A percentile compares a stretch with the other conserved stretches of the same genome.
Evolutionary conservation across 2,113 vertebrate genomes (phyloP).

Genomic region (Erythrocebus patas): DNA sequence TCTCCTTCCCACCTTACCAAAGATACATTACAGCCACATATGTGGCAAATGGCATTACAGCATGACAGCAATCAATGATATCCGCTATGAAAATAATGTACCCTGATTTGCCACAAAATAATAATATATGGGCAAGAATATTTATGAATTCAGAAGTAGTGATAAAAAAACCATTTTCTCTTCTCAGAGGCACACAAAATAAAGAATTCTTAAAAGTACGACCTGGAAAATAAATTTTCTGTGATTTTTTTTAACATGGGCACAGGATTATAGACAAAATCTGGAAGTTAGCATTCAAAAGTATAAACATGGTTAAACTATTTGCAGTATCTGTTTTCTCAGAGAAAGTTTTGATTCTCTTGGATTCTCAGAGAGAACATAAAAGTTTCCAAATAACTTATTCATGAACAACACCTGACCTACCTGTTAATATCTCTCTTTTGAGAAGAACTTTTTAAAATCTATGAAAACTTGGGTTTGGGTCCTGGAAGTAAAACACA

Average conservation of each 20-base stretch:
- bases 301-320: background rate
- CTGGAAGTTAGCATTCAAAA: background rate
- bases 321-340: background rate
- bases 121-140: background rate
- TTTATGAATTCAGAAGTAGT: background rate
- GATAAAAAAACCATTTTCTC: background rate
- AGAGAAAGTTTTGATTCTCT: background rate
- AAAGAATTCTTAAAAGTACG: background rate
- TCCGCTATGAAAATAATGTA: background rate
- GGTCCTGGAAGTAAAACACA: background rate
- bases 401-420: background rate
- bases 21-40: background rate
- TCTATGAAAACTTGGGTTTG: background rate
- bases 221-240: background rate
- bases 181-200: background rate
- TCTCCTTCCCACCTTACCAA: background rate
- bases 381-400: background rate
- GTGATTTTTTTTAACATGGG: background rate
- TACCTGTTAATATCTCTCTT: background rate
- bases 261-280: background rate
- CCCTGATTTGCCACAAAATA: background rate
- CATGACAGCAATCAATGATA: background rate
- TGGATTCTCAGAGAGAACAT: background rate
- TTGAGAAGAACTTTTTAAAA: background rate
- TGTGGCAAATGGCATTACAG: background rate